Percentiles rank a stretch among this genome's conserved stretches.
phyloP scores from a whole-genome alignment of 2,797 vertebrate genomes.

The Galagoides demidoff region DNA sequence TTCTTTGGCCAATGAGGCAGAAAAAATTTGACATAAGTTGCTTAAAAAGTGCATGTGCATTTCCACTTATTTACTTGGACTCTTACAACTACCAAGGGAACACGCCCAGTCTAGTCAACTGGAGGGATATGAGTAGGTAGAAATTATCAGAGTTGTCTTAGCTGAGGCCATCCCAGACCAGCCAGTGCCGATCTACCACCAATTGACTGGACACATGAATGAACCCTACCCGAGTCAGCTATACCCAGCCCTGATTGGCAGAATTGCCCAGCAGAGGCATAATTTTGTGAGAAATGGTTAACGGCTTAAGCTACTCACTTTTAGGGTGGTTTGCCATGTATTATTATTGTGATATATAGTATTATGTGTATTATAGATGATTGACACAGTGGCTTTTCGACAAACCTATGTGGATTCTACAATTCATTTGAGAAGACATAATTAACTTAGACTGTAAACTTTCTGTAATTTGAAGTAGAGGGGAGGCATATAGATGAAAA shows the following conservation, averaged over 20 bases:
- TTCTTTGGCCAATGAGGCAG: not conserved
- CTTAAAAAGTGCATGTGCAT: not conserved
- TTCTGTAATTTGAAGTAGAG: not conserved
- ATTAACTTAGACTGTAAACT: slow-evolving; percentile 13
- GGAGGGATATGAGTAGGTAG: not conserved
- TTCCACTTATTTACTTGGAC: not conserved
- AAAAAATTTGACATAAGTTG: not conserved
- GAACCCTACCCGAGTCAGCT: not conserved
- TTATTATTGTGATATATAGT: not conserved
- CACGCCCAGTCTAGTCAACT: not conserved
- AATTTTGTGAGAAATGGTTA: not conserved
- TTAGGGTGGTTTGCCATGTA: not conserved
- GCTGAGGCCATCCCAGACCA: not conserved
- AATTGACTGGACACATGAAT: not conserved
- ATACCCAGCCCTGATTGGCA: not conserved
- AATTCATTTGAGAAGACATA: not conserved
- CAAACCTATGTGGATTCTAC: not conserved
- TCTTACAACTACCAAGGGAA: not conserved
- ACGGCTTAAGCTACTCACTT: not conserved
- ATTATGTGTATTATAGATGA: not conserved
- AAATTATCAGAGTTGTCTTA: not conserved
- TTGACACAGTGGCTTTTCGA: not conserved
- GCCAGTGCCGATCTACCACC: not conserved
- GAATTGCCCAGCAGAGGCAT: not conserved
- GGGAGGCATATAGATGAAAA: not conserved